Percentiles rank a stretch among this genome's conserved stretches.
Conservation (phyloP, 1,140 invertebrate genomes). For the Drosophila ambigua region DNA sequence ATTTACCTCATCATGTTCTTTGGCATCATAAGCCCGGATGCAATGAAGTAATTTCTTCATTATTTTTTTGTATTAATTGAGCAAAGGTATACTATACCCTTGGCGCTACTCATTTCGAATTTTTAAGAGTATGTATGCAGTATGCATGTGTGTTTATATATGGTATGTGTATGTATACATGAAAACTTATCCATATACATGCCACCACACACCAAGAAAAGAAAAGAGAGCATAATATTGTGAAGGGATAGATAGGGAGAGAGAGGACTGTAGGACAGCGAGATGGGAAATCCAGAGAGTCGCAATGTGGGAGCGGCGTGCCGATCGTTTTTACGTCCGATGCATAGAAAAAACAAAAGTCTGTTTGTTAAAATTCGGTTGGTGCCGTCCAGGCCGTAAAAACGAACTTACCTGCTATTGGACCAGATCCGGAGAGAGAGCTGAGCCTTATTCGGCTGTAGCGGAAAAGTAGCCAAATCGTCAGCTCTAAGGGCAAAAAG, state of each 20-base stretch:
- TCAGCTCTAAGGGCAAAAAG: slow-evolving; percentile 21
- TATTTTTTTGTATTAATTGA: slow-evolving; percentile 53
- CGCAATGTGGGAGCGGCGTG: slow-evolving; percentile 50
- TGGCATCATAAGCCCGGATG: slow-evolving; percentile 32
- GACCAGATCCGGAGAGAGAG: slow-evolving; percentile 3
- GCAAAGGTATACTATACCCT: slow-evolving; percentile 24
- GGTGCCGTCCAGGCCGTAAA: background rate
- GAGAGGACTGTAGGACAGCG: slow-evolving; percentile 12
- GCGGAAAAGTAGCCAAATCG: slow-evolving; percentile 21
- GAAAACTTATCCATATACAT: slow-evolving; percentile 5
- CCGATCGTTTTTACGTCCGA: slow-evolving; percentile 46
- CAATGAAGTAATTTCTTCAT: slow-evolving; percentile 41
- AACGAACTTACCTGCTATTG: too few relatives aligned
- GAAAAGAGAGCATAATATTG: slow-evolving; percentile 13
- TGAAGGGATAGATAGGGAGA: slow-evolving; percentile 8
- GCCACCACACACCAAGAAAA: slow-evolving; percentile 1
- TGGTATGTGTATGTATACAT: background rate
- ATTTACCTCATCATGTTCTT: slow-evolving; percentile 28
- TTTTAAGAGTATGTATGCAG: background rate
- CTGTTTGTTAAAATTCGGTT: slow-evolving; percentile 39
- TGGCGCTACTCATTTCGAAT: background rate
- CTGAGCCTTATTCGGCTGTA: background rate
- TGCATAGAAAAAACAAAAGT: slow-evolving; percentile 55
- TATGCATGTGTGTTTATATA: background rate
- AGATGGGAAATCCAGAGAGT: slow-evolving; percentile 26